Evolutionary conservation across 2,113 vertebrate species (phyloP), one percentile per base, ranked within the genome.

Genomic region (Collichthys lucidus): DNA sequence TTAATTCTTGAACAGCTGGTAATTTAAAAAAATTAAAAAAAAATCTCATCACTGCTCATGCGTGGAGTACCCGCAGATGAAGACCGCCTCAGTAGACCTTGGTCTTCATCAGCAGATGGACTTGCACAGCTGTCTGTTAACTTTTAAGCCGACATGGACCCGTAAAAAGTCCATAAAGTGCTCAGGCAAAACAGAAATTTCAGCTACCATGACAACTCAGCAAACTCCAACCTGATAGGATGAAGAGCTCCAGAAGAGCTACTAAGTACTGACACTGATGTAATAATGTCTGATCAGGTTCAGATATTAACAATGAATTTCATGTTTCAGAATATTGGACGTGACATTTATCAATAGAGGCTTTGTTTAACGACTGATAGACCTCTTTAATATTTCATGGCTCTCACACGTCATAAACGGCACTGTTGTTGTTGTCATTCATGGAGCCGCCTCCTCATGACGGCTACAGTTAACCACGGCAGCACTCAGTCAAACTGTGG

Each of bases 341-440:
- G 4, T 24, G 16, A 56, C 67, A 52, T 44, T 24, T 4, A 50
- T 55, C 31, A 69, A 49, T 24, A 26, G 10, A 17, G 12, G 16
- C 42, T 20, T 40, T 4, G 7, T 24, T 57, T n/a, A 52, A 22
- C 44, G 74, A 71, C 3, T 26, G n/a, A 68, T 17, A 11, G 55
- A 61, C 52, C 74, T 66, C 3, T 61, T 59, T 49, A 31, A 67
- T 20, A 40, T 61, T 52, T 60, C 24, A 70, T 4, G 53, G 44
- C 46, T 31, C 59, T 4, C 22, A 15, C n/a, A n/a, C 16, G 62
- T 62, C 65, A 57, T 70, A 29, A 69, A 57, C 57, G 1, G 19
- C 0, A 0, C 9, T 16, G 11, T 69, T 56, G 63, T 56, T 57
- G 66, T 29, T 42, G 40, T 69, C 29, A 63, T 74, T 56, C 42